Evolutionary conservation across 2,797 vertebrate genomes (phyloP), one percentile per base, ranked within the genome.

Genomic region (Mormyrops attenuatus): DNA sequence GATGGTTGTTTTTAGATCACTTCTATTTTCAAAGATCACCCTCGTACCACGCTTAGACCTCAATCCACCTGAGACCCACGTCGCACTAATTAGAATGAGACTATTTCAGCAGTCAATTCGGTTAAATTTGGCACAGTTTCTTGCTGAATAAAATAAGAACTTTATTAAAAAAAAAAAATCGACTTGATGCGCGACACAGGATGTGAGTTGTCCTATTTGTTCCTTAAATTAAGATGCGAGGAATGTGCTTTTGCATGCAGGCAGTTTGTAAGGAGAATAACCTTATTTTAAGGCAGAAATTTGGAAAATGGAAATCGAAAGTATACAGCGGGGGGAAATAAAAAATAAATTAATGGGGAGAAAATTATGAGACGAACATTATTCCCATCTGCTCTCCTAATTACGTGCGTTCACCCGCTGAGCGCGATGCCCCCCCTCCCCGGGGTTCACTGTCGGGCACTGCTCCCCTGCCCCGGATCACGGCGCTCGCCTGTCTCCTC

Each of bases 401-500:
- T 73, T 73, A 73, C 34, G 34, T 73, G 69, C 41, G 77, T 82
- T 41, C 77, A 82, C 38, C 77, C 77, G 77, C 38, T 82, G 77
- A 47, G 69, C 13, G 9, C 63, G 26, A 26, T 13, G 55, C 20
- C 5, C 57, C 30, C 26, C 69, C 60, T 82, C 41, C 77, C 47
- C 20, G 77, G 50, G 89, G 92, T 92, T 91, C 88, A 90, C 73
- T 91, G 88, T 80, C 90, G 90, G 90, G 77, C 91, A 89, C 89
- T 91, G 90, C 91, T 89, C 91, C 86, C 90, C 77, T 92, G 91
- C 53, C 91, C 91, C 89, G 86, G 89, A 91, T 91, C 91, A 89
- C 60, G 85, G 88, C 84, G 11, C 50, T 73, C 84, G 91, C 88
- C 92, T 92, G 91, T 92, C 91, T 94, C 90, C 89, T 90, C 90